Percentiles rank a stretch among this genome's conserved stretches.
phyloP scores from a whole-genome alignment of 1,140 invertebrate genomes.

The Patella vulgata region DNA sequence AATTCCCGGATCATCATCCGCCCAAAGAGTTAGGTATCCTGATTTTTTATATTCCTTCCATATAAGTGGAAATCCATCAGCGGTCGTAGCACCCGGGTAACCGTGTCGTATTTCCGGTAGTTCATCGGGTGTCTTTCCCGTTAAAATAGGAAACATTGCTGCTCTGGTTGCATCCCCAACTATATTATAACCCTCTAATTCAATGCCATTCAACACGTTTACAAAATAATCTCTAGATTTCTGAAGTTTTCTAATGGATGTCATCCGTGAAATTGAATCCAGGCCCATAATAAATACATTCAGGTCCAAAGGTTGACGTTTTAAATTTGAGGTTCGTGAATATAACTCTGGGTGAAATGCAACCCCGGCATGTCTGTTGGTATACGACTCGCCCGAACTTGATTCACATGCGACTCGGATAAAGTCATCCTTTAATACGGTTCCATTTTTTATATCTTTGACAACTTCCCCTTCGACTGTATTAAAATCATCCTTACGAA shows the following conservation, averaged over 20 bases:
- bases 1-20: constrained; percentile 81
- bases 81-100: constrained; percentile 74
- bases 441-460: constrained; percentile 35
- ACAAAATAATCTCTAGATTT: constrained; percentile 81
- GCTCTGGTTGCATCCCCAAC: constrained; percentile 95
- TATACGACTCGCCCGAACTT: constrained; percentile 34
- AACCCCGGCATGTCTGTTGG: constrained; percentile 50
- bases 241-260: constrained; percentile 86
- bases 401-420: constrained; percentile 43
- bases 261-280: constrained; percentile 88
- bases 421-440: constrained; percentile 37
- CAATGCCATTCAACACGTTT: constrained; percentile 74
- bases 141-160: constrained; percentile 90
- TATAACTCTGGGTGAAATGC: too few relatives aligned
- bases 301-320: too few relatives aligned
- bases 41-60: constrained; percentile 65
- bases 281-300: constrained; percentile 91
- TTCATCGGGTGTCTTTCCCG: constrained; percentile 82
- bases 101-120: constrained; percentile 73
- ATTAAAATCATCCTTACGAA: constrained; percentile 22
- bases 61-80: constrained; percentile 78
- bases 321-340: too few relatives aligned
- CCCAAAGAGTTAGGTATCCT: constrained; percentile 80
- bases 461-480: constrained; percentile 11
- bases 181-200: constrained; percentile 88